phyloP scores from a whole-genome alignment of 2,797 vertebrate species.

The Synanceia verrucosa region DNA sequence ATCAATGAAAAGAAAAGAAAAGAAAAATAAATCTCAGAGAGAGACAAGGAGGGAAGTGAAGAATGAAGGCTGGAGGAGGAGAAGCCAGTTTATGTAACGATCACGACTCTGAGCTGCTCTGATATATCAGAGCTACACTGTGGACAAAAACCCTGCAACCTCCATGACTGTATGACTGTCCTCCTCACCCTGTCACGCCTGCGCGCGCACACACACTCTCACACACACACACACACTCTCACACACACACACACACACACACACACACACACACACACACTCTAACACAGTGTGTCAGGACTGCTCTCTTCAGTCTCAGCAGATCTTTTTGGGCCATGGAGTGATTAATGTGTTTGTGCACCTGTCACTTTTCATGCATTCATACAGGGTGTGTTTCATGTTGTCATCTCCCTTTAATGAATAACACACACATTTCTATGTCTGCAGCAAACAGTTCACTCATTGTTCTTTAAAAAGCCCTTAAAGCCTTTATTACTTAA shows the following conservation, averaged over 20 bases:
- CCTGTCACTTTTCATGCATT: conserved; percentile 62
- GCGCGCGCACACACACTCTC: conserved; percentile 11
- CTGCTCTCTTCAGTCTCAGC: conserved; percentile 67
- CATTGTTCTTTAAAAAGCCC: neutral
- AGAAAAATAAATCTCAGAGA: neutral
- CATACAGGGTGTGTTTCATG: conserved; percentile 6
- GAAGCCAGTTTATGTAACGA: conserved; percentile 47
- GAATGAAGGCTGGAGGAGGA: neutral
- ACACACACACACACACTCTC: conserved; percentile 9
- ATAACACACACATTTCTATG: conserved; percentile 2
- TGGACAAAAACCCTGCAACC: conserved; percentile 48
- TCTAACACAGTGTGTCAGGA: conserved; percentile 59
- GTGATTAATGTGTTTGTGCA: conserved; percentile 69
- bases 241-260: neutral
- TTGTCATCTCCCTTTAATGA: neutral
- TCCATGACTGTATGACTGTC: conserved; percentile 49
- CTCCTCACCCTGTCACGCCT: conserved; percentile 44
- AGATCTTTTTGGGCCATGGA: conserved; percentile 64
- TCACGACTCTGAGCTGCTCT: conserved; percentile 51
- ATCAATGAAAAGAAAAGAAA: neutral
- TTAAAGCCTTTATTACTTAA: too few relatives aligned
- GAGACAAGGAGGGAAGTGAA: too few relatives aligned
- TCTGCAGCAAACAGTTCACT: neutral
- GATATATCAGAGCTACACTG: conserved; percentile 52
- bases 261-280: neutral